Evolutionary conservation across 1,140 invertebrate genomes (phyloP), one percentile per base, ranked within the genome.

Genomic region (Caenorhabditis elegans): DNA sequence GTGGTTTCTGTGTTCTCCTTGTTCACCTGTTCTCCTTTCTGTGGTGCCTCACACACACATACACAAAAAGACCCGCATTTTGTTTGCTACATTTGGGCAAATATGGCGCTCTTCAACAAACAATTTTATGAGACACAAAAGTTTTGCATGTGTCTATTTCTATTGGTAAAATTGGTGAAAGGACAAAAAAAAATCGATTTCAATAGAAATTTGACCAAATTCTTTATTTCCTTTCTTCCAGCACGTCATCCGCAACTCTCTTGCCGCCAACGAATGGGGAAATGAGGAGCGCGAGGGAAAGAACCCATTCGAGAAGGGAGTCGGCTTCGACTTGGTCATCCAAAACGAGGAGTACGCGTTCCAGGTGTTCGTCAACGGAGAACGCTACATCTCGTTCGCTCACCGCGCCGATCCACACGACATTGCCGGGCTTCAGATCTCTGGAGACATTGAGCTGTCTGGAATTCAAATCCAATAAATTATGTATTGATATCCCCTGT

Each of bases 251-350:
- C 85, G 88, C 28, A 88, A 88, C 36, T 36, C 86, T 15, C 83
- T 89, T 6, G 70, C 86, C 47, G 87, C 82, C 46, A 79, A 82
- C 70, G 78, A 87, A 47, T 89, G 88, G 88, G 89, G 88, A 55
- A 89, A 90, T 78, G 88, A 88, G 80, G 87, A 89, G 79, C 55
- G 86, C 39, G 87, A 89, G 47, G 87, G 88, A 31, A 90, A 88
- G 76, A 79, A 82, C 2, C 80, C 83, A 31, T 82, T 86, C 80
- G 85, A 86, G 78, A 85, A 85, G 77, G 88, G 89, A 78, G 79
- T 88, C 51, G 88, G 88, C 17, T 89, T 89, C 79, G 88, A 89
- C 65, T 48, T 89, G 17, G 85, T 85, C 15, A 89, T 89, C 75
- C 75, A 86, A 28, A 89, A 89, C 79, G 88, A 89, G 75, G 81